Evolutionary conservation across 2,888 invertebrate genomes (phyloP), one percentile per base, ranked within the genome.

Genomic region (Tipula confusa): DNA sequence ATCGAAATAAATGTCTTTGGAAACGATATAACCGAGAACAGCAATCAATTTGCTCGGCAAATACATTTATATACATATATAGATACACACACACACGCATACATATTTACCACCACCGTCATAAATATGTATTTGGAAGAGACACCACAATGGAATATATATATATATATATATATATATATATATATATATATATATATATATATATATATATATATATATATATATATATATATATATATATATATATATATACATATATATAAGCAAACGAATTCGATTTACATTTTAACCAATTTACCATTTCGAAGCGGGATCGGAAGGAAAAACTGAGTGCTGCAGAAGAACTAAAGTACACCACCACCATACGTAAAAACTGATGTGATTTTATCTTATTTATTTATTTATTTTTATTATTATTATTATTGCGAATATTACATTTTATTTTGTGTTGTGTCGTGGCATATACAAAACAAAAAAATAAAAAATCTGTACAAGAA

Each of bases 91-190:
- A 38, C 3, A 38, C 1, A 5, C 0, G 38, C 1, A 38, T 38
- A 48, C 48, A 48, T 6, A 13, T 48, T 5, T n/a, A n/a, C n/a
- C n/a, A n/a, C n/a, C n/a, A n/a, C n/a, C n/a, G n/a, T n/a, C 48
- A 48, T 48, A 48, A 48, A 18, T 64, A 4, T 43, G 15, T 43
- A 64, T 64, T 24, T 64, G 7, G 9, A 64, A 64, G 64, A 64
- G 64, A 64, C 64, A 64, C 64, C 64, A 64, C 18, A 64, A 64
- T 64, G n/a, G n/a, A n/a, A n/a, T n/a, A n/a, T n/a, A n/a, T n/a
- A n/a, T n/a, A n/a, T n/a, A n/a, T n/a, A n/a, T 24, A 3, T 64
- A 64, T 64, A 64, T 24, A 24, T n/a, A 1, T n/a, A n/a, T n/a
- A n/a, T 4, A 48, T 24, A 3, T 64, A 64, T 64, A 64, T 24